A percentile compares a stretch with the other conserved stretches of the same genome.
These are phyloP conservation scores for Proales similis DNA, from an alignment of 1,140 invertebrate genomes.

Conservation along the genomic window DNA sequence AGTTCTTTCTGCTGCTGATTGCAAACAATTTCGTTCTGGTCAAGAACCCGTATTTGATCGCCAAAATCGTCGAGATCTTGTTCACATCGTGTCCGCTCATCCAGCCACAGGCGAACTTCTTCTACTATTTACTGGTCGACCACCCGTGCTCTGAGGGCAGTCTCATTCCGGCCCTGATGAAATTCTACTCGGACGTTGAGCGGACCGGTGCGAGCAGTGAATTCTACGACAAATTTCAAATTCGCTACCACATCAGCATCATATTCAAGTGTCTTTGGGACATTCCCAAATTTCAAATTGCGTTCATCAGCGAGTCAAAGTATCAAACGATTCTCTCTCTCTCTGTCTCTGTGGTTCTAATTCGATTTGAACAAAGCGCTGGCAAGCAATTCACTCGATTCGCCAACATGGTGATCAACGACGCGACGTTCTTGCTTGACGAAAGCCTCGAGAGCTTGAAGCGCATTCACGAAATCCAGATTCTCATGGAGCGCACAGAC, in stretches of 20 bases:
- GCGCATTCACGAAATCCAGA: conserved; percentile 87
- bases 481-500: conserved; percentile 65
- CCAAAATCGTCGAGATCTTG: conserved; percentile 80
- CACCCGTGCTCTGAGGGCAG: conserved; percentile 74
- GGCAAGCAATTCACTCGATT: conserved; percentile 93
- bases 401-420: conserved; percentile 98
- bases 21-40: conserved; percentile 81
- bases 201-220: conserved; percentile 91
- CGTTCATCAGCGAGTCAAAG: conserved; percentile 57
- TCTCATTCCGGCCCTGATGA: conserved; percentile 82
- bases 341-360: background rate
- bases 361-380: conserved; percentile 52
- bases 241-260: conserved; percentile 91
- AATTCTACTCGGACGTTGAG: conserved; percentile 96
- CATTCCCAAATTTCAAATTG: conserved; percentile 52
- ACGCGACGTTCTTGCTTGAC: conserved; percentile 91
- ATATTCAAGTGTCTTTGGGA: conserved; percentile 70
- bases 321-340: conserved; percentile 48
- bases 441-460: conserved; percentile 90
- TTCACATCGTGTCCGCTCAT: conserved; percentile 81
- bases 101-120: conserved; percentile 61
- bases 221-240: conserved; percentile 98
- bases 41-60: conserved; percentile 88
- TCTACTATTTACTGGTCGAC: conserved; percentile 66
- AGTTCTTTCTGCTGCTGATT: conserved; percentile 77